Evolutionary conservation across 2,888 invertebrate species (phyloP), one percentile per base, ranked within the genome.

Genomic region (Watsonalla binaria): DNA sequence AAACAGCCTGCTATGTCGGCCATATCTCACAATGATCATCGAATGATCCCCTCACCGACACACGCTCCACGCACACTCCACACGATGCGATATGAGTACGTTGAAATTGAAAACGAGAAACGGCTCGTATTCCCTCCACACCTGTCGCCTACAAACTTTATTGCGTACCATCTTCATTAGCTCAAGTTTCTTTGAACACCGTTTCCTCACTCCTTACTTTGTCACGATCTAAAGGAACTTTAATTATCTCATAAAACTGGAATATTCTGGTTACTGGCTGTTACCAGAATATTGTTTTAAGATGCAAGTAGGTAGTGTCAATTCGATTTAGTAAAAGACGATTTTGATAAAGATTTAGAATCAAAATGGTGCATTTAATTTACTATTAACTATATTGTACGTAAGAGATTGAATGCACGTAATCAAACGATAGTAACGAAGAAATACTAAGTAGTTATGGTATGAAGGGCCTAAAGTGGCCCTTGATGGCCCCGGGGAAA

Each of bases 121-220:
- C 65, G 66, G 60, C 61, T 61, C 61, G 60, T 71, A 68, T 63
- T 64, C 58, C 65, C 61, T 61, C 68, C 68, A 68, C 78, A 82
- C 81, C 78, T 79, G 77, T 64, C 71, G 70, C 63, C 66, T 65
- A 70, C 67, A 72, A 79, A 84, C 76, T 82, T 80, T 78, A 82
- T 80, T 79, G 76, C 78, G 70, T 72, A 65, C 59, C 68, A 67
- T 78, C 80, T 83, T 83, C 80, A 83, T 83, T 81, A 81, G 77
- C 73, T 73, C 60, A 54, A 73, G 73, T 70, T 72, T 70, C 78
- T 79, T 75, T 77, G 72, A 73, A 69, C 64, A 60, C 54, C 56
- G 59, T 55, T 59, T 64, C 62, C 61, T 58, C 57, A 57, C 63
- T 58, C 63, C 59, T 58, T 61, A 59, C 65, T 59, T 55, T 61